Percentiles rank a stretch among this genome's conserved stretches.
These are phyloP conservation scores for Hypolimnas misippus DNA, from an alignment of 2,888 invertebrate species.

Conservation along the genomic window DNA sequence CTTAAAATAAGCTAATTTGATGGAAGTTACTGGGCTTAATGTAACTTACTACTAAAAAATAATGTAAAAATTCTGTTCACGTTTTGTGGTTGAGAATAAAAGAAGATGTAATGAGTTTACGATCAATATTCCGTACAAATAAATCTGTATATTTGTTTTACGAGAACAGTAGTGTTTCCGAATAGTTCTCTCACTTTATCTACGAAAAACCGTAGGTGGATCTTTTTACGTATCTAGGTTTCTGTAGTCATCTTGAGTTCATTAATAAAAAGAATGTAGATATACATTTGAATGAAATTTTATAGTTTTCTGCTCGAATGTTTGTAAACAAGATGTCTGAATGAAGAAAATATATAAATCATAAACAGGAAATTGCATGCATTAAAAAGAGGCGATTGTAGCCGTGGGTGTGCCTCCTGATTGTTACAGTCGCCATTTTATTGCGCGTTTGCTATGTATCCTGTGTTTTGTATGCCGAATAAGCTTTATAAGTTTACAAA, in stretches of 20 bases:
- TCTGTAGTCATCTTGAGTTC: conserved; percentile 37
- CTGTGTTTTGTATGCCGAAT: conserved; percentile 37
- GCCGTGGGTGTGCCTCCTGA: conserved; percentile 68
- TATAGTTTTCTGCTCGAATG: conserved; percentile 1
- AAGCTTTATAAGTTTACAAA: conserved; percentile 14
- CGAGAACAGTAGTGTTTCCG: neutral
- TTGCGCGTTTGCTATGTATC: conserved; percentile 66
- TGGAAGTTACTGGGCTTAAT: neutral
- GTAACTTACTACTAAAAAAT: neutral
- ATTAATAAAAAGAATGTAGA: conserved; percentile 5
- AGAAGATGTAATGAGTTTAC: neutral
- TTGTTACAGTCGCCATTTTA: conserved; percentile 63
- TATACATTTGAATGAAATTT: conserved; percentile 2
- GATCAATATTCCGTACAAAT: neutral
- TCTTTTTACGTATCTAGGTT: conserved; percentile 42
- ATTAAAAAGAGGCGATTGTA: conserved; percentile 65
- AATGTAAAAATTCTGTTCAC: neutral
- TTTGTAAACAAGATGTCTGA: neutral
- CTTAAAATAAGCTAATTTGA: neutral
- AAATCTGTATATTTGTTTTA: neutral
- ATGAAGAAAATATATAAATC: conserved; percentile 21
- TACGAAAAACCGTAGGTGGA: conserved; percentile 40
- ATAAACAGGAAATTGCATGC: conserved; percentile 71
- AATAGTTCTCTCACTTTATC: conserved; percentile 10
- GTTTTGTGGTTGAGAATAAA: neutral